Conservation (phyloP, 2,797 vertebrate species). For the Amphiprion clarkii region DNA sequence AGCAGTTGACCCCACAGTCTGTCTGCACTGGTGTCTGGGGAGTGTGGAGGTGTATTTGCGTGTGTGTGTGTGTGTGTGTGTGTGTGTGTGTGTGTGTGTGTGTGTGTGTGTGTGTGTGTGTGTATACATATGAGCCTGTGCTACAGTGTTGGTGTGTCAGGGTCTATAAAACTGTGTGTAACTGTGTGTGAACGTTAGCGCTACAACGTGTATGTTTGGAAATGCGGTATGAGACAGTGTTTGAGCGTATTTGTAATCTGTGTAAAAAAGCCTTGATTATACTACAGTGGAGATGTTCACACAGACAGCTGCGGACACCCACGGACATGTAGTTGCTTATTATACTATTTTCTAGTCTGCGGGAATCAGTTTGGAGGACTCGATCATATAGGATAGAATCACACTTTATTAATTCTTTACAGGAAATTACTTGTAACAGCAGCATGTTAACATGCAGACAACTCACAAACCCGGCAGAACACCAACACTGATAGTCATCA, state of each 20-base stretch:
- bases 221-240: neutral
- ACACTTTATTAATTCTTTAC: too few relatives aligned
- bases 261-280: neutral
- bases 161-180: neutral
- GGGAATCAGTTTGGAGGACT: too few relatives aligned
- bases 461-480: too few relatives aligned
- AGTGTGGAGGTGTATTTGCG: constrained; percentile 22
- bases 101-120: constrained; percentile 27
- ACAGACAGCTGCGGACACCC: too few relatives aligned
- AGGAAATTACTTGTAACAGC: too few relatives aligned
- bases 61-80: constrained; percentile 6
- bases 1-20: constrained; percentile 61
- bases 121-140: neutral
- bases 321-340: too few relatives aligned
- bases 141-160: constrained; percentile 14
- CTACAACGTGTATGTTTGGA: constrained; percentile 8
- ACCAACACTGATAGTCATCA: too few relatives aligned
- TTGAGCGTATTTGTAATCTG: neutral
- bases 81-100: constrained; percentile 29
- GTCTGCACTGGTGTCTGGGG: constrained; percentile 36
- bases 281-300: too few relatives aligned
- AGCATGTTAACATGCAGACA: too few relatives aligned
- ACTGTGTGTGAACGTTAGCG: neutral
- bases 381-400: too few relatives aligned
- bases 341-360: too few relatives aligned